Conservation (phyloP, 2,888 invertebrate genomes). For the Polyommatus iphigenia region DNA sequence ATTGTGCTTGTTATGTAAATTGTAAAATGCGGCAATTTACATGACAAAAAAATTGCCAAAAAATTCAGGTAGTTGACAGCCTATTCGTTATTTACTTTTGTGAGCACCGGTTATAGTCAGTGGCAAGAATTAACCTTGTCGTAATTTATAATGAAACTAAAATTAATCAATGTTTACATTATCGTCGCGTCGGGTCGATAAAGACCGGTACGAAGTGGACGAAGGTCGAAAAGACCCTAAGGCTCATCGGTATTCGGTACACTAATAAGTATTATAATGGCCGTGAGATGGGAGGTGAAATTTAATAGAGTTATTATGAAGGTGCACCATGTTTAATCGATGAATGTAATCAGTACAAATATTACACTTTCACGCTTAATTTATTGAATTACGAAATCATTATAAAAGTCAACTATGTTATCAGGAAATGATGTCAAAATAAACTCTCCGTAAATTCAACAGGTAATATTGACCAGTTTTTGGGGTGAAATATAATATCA, state of each 20-base stretch:
- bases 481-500: background rate
- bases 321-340: background rate
- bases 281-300: background rate
- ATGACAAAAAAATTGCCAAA: background rate
- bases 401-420: background rate
- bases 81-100: background rate
- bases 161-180: background rate
- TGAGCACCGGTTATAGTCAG: background rate
- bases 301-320: background rate
- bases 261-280: background rate
- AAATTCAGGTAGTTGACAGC: background rate
- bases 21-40: background rate
- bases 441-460: background rate
- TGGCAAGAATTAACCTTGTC: background rate
- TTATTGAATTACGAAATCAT: background rate
- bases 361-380: background rate
- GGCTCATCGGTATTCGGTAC: background rate
- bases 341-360: background rate
- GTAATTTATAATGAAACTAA: background rate
- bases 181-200: background rate
- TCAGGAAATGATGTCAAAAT: background rate
- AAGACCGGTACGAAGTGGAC: background rate
- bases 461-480: background rate
- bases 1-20: background rate
- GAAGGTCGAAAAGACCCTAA: background rate